Conservation (phyloP, 2,113 vertebrate genomes). For the Silurus meridionalis region DNA sequence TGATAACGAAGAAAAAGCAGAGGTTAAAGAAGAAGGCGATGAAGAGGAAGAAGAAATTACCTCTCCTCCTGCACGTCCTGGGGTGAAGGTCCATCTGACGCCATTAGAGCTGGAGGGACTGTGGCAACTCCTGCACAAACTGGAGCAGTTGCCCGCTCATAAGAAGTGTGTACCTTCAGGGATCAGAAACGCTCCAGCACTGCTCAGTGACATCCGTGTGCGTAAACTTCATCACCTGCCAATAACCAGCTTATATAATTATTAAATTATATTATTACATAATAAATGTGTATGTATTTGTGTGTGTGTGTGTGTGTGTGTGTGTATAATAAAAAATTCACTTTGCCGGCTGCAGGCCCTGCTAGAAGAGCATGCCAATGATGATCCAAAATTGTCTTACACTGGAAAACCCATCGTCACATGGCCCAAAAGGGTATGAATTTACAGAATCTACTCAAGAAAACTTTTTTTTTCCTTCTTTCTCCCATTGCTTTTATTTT, state of each 20-base stretch:
- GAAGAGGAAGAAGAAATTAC: slow-evolving; percentile 22
- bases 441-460: too few relatives aligned
- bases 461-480: too few relatives aligned
- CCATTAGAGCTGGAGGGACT: slow-evolving; percentile 92
- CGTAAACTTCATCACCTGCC: neutral
- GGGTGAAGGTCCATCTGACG: slow-evolving; percentile 73
- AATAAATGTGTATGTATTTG: too few relatives aligned
- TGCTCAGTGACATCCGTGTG: slow-evolving; percentile 88
- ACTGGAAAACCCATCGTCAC: slow-evolving; percentile 92
- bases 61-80: slow-evolving; percentile 48
- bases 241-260: neutral
- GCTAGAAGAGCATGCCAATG: slow-evolving; percentile 81
- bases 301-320: too few relatives aligned
- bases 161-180: slow-evolving; percentile 94
- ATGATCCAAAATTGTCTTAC: slow-evolving; percentile 86
- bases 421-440: slow-evolving; percentile 92
- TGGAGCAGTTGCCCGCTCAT: slow-evolving; percentile 87
- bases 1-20: slow-evolving; percentile 29
- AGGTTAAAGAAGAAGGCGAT: slow-evolving; percentile 42
- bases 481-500: too few relatives aligned
- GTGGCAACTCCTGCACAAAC: slow-evolving; percentile 88
- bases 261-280: too few relatives aligned
- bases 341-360: slow-evolving; percentile 71
- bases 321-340: neutral
- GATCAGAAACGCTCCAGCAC: slow-evolving; percentile 83